Conservation (phyloP, 2,888 invertebrate species). For the Embidobia sp. region DNA sequence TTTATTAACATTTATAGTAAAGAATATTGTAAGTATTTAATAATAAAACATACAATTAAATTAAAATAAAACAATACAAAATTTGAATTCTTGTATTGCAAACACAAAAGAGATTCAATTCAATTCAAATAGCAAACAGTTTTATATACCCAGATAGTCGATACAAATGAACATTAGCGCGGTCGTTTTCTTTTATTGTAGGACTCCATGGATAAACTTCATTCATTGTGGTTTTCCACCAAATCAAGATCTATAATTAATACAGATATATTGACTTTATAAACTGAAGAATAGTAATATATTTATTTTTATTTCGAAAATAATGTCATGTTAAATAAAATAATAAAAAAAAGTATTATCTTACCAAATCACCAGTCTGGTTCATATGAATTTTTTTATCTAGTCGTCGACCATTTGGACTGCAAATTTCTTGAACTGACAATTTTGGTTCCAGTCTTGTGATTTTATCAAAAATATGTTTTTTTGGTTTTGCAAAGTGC, state of each 20-base stretch:
- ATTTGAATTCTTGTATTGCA: too few species aligned
- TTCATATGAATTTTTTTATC: slow-evolving; percentile 83
- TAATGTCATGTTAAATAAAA: not conserved
- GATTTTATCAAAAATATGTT: slow-evolving; percentile 84
- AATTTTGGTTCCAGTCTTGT: slow-evolving; percentile 87
- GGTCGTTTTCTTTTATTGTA: slow-evolving; percentile 90
- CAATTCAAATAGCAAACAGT: slow-evolving; percentile 27
- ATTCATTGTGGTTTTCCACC: slow-evolving; percentile 92
- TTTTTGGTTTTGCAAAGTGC: slow-evolving; percentile 84
- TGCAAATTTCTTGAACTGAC: slow-evolving; percentile 83
- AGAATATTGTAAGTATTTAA: too few species aligned
- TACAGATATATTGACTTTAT: not conserved
- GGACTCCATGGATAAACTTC: slow-evolving; percentile 98
- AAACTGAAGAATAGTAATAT: too few species aligned
- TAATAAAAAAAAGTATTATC: slow-evolving; percentile 17
- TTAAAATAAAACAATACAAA: not conserved
- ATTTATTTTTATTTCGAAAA: too few species aligned
- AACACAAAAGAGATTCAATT: too few species aligned
- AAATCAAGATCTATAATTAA: slow-evolving; percentile 84
- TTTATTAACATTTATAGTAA: too few species aligned
- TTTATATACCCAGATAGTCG: slow-evolving; percentile 86
- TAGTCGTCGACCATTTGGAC: slow-evolving; percentile 83
- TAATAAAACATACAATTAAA: too few species aligned
- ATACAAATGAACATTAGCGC: slow-evolving; percentile 94
- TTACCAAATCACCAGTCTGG: slow-evolving; percentile 82